phyloP scores from a whole-genome alignment of 2,888 invertebrate species.

The Drosophila nr. medialis region DNA sequence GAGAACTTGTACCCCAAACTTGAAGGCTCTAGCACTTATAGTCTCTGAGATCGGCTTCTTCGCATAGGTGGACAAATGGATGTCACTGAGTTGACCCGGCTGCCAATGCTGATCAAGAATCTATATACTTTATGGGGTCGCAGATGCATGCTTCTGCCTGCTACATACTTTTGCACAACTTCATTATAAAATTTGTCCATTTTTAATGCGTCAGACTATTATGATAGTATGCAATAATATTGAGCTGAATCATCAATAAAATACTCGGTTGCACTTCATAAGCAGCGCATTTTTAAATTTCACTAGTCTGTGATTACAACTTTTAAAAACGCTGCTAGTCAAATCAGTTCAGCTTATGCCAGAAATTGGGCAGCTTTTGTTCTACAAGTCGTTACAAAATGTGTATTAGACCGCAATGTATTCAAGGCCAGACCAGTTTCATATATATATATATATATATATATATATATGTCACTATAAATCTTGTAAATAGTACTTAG shows the following conservation, averaged over 20 bases:
- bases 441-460: not conserved
- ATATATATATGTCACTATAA: not conserved
- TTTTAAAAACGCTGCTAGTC: not conserved
- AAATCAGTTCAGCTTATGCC: not conserved
- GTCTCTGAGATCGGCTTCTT: not conserved
- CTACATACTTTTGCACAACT: not conserved
- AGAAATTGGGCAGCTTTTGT: not conserved
- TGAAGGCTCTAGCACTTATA: not conserved
- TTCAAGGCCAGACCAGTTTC: not conserved
- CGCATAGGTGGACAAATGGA: not conserved
- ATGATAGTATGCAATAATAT: not conserved
- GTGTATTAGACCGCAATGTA: not conserved
- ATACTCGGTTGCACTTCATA: not conserved
- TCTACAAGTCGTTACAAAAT: not conserved
- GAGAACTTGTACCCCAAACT: not conserved
- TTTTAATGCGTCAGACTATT: not conserved
- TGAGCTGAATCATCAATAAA: not conserved
- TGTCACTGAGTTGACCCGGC: not conserved
- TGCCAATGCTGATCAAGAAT: not conserved
- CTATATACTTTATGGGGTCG: not conserved
- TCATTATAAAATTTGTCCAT: not conserved
- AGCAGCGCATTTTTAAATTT: not conserved
- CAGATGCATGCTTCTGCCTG: not conserved
- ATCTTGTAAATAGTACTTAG: slow-evolving; percentile 1
- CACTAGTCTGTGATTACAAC: not conserved